Evolutionary conservation across 2,113 vertebrate genomes (phyloP).

Genomic region (Tyrannus savana): DNA sequence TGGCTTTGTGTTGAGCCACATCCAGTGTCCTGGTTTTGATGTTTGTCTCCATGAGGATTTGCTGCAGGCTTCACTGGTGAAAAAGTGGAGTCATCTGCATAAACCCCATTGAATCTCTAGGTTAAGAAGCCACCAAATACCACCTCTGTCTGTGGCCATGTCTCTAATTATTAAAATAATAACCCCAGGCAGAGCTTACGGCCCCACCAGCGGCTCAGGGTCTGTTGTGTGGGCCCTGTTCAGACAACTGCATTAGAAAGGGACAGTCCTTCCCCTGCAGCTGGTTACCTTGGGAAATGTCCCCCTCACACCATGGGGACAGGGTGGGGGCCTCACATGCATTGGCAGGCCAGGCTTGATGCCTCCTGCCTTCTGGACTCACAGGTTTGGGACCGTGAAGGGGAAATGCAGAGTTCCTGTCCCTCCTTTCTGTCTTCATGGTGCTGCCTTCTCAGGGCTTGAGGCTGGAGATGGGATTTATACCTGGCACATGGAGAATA

Average conservation of each 20-base stretch:
- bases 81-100: background rate
- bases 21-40: slow-evolving; percentile 55
- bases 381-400: background rate
- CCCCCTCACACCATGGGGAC: accelerated
- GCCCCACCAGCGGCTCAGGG: background rate
- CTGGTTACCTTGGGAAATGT: background rate
- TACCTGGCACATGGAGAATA: background rate
- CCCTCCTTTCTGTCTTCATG: background rate
- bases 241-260: background rate
- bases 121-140: background rate
- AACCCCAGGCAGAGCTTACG: background rate
- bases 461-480: background rate
- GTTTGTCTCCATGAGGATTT: slow-evolving; percentile 56
- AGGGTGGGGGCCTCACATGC: background rate
- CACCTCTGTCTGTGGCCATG: background rate
- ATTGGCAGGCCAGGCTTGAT: background rate
- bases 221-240: background rate
- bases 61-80: slow-evolving; percentile 39
- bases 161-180: slow-evolving; percentile 26
- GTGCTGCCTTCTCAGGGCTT: background rate
- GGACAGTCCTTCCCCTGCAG: background rate
- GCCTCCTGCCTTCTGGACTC: background rate
- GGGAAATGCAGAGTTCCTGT: background rate
- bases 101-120: background rate
- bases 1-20: slow-evolving; percentile 33